Conservation (phyloP, 2,797 vertebrate genomes). For the Scleropages formosus region DNA sequence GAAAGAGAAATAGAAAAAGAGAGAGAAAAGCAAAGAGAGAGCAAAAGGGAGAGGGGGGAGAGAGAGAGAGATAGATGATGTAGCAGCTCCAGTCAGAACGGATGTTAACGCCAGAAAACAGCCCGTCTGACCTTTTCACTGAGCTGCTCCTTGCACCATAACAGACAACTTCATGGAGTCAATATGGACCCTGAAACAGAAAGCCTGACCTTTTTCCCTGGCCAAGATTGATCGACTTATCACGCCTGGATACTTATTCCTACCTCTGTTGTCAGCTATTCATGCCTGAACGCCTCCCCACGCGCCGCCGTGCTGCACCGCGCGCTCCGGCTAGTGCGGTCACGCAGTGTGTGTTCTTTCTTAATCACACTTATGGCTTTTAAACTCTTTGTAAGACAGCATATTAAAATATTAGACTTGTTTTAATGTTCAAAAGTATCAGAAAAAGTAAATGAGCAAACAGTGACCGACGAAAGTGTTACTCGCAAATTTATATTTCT, state of each 20-base stretch:
- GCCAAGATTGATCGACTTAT: conserved; percentile 54
- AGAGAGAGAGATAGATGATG: no score
- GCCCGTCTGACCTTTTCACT: conserved; percentile 44
- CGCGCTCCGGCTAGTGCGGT: neutral
- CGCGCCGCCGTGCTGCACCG: neutral
- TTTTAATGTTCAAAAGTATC: neutral
- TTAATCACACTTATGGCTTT: neutral
- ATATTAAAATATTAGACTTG: neutral
- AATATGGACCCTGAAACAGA: conserved; percentile 43
- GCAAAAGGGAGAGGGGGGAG: neutral
- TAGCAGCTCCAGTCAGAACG: neutral
- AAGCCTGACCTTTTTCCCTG: conserved; percentile 59
- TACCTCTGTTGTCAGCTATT: conserved; percentile 39
- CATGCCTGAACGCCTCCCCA: conserved; percentile 30
- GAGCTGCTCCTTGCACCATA: conserved; percentile 40
- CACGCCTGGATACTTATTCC: conserved; percentile 47
- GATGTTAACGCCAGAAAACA: neutral
- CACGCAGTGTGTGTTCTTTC: neutral
- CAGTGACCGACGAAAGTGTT: no score
- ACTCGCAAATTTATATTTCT: no score
- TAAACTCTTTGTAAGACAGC: neutral
- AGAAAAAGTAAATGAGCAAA: neutral
- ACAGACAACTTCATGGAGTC: conserved; percentile 43
- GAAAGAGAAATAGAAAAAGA: no score
- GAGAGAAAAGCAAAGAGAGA: no score